Conservation (phyloP, 2,888 invertebrate species). For the Griposia aprilina region DNA sequence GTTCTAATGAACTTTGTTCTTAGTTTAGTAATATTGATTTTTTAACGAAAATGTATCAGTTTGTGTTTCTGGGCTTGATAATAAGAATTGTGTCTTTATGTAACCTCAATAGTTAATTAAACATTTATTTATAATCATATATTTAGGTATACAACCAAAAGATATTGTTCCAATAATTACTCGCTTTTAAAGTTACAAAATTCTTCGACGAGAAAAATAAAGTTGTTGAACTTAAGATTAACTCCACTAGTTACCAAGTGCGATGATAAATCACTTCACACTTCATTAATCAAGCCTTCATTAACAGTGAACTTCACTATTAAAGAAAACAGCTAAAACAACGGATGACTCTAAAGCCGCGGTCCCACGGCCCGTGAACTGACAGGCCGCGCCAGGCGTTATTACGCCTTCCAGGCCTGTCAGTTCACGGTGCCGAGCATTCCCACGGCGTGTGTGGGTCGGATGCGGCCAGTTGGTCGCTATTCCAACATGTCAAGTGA, state of each 20-base stretch:
- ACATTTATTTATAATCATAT: background rate
- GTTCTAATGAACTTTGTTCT: background rate
- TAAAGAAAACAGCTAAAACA: slow-evolving; percentile 38
- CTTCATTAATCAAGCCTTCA: slow-evolving; percentile 58
- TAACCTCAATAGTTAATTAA: background rate
- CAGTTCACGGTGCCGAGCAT: too few species aligned
- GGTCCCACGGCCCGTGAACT: too few species aligned
- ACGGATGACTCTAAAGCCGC: slow-evolving; percentile 6
- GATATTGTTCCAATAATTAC: background rate
- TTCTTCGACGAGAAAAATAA: background rate
- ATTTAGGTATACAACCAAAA: background rate
- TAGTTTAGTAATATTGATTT: slow-evolving; percentile 6
- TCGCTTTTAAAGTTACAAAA: background rate
- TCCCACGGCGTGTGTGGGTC: too few species aligned
- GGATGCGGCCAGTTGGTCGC: too few species aligned
- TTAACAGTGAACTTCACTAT: slow-evolving; percentile 41
- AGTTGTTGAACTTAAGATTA: background rate
- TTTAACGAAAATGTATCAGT: background rate
- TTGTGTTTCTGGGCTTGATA: background rate
- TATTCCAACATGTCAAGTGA: too few species aligned
- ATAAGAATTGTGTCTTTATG: background rate
- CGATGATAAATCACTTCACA: slow-evolving; percentile 56
- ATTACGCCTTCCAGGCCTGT: too few species aligned
- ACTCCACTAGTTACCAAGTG: slow-evolving; percentile 26
- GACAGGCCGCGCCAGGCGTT: too few species aligned